Evolutionary conservation across 2,888 invertebrate species (phyloP), one percentile per base, ranked within the genome.

Genomic region (Hirtodrosophila histrioides): DNA sequence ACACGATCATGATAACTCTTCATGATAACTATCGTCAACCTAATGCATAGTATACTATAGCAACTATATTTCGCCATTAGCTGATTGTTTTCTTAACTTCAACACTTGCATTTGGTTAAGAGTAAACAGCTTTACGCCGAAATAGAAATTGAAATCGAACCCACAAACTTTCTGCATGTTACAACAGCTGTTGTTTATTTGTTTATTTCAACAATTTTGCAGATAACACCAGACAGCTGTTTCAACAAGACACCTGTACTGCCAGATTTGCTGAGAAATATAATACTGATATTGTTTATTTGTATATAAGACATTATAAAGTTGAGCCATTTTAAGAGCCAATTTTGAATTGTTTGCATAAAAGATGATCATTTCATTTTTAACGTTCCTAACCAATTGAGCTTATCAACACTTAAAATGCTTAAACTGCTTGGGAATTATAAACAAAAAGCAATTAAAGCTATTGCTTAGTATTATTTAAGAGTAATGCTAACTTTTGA

Each of bases 21-120:
- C 27, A 27, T 49, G 53, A 46, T 71, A 35, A 40, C 37, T 40
- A 56, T 50, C 41, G 41, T 17, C 55, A 57, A 70, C 58, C 70
- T 57, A 63, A 69, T 69, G n/a, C n/a, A 17, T 49, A 64, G 51
- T 23, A 41, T 41, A 53, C 17, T 17, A 31, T 48, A 12, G 10
- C 43, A 54, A 70, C 35, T 31, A 35, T 41, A 57, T 33, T 57
- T 69, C 12, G 41, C 44, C 51, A 69, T 69, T 63, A 57, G 37
- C 40, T 24, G 48, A 69, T 69, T 69, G 53, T 36, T 69, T 55
- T 43, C 36, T 36, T 11, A 31, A 29, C 35, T 17, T 17, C 24
- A 17, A 51, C 29, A n/a, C 3, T 7, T 6, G 33, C 17, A 23
- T 35, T 35, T 23, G 24, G 5, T 23, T 23, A 9, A 3, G 9